Conservation (phyloP, 2,113 vertebrate species). For the Echinops telfairi region DNA sequence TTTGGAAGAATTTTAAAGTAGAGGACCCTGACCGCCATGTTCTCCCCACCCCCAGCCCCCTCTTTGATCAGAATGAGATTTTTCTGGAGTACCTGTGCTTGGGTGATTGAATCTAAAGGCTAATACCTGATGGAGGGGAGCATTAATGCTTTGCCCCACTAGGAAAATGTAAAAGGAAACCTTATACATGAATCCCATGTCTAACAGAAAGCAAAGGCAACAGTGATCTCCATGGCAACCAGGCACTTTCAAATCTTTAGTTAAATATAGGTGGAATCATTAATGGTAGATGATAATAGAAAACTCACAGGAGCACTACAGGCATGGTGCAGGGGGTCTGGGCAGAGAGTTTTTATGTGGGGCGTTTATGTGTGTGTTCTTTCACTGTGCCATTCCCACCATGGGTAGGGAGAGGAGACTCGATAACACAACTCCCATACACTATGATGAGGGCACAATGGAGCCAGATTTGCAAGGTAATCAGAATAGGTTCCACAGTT, state of each 20-base stretch:
- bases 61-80: conserved; percentile 49
- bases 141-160: conserved; percentile 29
- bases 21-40: not conserved
- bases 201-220: conserved; percentile 59
- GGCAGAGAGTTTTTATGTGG: not conserved
- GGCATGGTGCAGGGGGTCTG: not conserved
- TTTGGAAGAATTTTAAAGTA: conserved; percentile 44
- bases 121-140: not conserved
- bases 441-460: not conserved
- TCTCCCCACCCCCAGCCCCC: too few relatives aligned
- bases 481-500: not conserved
- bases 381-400: not conserved
- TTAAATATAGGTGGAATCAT: conserved; percentile 50
- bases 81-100: conserved; percentile 28
- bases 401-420: conserved; percentile 20
- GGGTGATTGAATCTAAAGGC: conserved; percentile 32
- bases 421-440: conserved; percentile 9
- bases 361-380: not conserved
- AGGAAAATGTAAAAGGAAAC: conserved; percentile 48
- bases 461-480: not conserved
- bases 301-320: not conserved
- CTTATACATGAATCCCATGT: conserved; percentile 26
- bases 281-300: conserved; percentile 37
- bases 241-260: not conserved
- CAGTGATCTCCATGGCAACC: conserved; percentile 50